These are phyloP conservation scores for Ranitomeya imitator DNA, from an alignment of 2,113 vertebrate species.

Conservation along the genomic window DNA sequence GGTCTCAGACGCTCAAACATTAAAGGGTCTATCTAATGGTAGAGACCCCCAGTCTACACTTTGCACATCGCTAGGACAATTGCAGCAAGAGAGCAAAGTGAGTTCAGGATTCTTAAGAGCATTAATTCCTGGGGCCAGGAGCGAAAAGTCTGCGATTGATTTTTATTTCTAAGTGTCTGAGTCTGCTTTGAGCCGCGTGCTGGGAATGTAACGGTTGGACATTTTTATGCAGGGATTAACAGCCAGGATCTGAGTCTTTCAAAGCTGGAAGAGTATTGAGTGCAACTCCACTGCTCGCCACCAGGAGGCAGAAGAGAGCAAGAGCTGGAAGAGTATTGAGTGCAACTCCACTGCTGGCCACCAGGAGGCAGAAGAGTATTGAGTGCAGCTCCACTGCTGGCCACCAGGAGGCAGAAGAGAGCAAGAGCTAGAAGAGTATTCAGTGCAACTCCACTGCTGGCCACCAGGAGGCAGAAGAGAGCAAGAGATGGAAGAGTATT, in stretches of 20 bases:
- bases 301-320: neutral
- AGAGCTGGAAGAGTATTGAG: neutral
- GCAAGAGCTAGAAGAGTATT: neutral
- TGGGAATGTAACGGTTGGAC: neutral
- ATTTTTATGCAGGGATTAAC: neutral
- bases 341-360: neutral
- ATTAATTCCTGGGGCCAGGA: neutral
- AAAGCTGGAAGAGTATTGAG: neutral
- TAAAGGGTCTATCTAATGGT: too few relatives aligned
- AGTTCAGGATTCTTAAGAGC: neutral
- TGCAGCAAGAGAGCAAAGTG: neutral
- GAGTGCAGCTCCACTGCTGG: neutral
- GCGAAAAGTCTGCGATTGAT: slow-evolving; percentile 10
- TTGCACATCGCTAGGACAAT: neutral
- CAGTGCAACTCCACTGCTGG: neutral
- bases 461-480: neutral
- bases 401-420: neutral
- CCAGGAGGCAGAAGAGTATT: neutral
- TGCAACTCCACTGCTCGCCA: neutral
- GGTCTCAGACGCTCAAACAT: too few relatives aligned
- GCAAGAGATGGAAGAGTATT: neutral
- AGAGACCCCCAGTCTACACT: too few relatives aligned
- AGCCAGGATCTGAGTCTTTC: neutral
- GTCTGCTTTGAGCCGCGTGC: slow-evolving; percentile 6
- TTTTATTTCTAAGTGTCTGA: neutral